Percentiles rank a stretch among this genome's conserved stretches.
Evolutionary conservation across 2,113 vertebrate species (phyloP).

Genomic region (Anolis sagrei): DNA sequence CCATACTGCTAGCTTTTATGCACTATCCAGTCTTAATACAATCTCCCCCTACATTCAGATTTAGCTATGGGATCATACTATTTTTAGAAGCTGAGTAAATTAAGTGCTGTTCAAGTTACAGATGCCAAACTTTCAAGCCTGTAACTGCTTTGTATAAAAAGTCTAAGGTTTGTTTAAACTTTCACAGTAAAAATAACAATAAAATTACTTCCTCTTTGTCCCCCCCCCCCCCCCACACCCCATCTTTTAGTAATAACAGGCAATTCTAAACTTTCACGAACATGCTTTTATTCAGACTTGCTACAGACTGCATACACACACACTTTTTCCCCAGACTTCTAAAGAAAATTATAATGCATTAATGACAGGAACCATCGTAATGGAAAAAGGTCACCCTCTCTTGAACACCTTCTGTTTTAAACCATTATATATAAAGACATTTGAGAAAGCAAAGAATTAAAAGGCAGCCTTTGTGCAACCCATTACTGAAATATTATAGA

Average conservation of each 20-base stretch:
- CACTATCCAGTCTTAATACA: constrained; percentile 58
- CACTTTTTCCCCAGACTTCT: constrained; percentile 83
- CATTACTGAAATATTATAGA: constrained; percentile 89
- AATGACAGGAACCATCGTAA: constrained; percentile 89
- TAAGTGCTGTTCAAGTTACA: constrained; percentile 58
- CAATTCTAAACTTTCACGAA: constrained; percentile 79
- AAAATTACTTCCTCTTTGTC: constrained; percentile 68
- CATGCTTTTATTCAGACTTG: constrained; percentile 82
- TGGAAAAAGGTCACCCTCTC: constrained; percentile 89
- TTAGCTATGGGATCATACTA: constrained; percentile 61
- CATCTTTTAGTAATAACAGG: constrained; percentile 72
- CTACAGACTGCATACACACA: constrained; percentile 78
- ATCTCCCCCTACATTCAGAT: constrained; percentile 64
- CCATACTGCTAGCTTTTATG: constrained; percentile 55
- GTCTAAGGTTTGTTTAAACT: constrained; percentile 72
- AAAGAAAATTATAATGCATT: constrained; percentile 89
- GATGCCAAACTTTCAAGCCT: constrained; percentile 68
- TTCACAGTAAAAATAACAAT: constrained; percentile 74
- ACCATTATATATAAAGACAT: constrained; percentile 86
- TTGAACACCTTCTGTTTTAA: constrained; percentile 87
- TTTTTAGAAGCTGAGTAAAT: constrained; percentile 67
- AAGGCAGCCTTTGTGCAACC: constrained; percentile 86
- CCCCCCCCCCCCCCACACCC: constrained; percentile 11
- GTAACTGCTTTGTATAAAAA: constrained; percentile 70
- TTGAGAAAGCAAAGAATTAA: constrained; percentile 88